Evolutionary conservation across 2,113 vertebrate genomes (phyloP).

Genomic region (Gnathonemus longibarbis): DNA sequence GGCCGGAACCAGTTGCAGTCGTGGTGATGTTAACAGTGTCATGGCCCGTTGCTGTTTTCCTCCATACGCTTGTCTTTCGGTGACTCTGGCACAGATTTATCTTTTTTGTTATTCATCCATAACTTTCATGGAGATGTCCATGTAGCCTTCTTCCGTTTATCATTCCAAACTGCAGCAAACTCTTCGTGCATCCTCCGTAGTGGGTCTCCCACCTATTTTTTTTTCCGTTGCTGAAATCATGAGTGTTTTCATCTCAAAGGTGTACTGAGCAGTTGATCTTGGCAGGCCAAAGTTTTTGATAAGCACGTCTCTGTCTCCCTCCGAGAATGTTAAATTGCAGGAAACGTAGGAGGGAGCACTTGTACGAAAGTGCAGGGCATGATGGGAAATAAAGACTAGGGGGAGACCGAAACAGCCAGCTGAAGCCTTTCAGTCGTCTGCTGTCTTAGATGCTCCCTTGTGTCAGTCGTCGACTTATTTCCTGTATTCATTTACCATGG

Average conservation of each 20-base stretch:
- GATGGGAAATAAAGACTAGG: not conserved
- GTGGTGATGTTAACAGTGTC: not conserved
- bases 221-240: not conserved
- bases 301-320: not conserved
- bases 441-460: not conserved
- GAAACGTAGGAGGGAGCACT: not conserved
- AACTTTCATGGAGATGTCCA: not conserved
- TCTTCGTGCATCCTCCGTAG: not conserved
- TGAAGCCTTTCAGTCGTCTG: not conserved
- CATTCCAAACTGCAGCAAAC: not conserved
- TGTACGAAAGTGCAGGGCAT: not conserved
- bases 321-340: not conserved
- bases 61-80: not conserved
- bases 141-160: not conserved
- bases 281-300: not conserved
- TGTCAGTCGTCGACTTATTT: not conserved
- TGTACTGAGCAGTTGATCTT: not conserved
- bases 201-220: not conserved
- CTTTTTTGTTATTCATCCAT: not conserved
- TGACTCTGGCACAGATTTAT: not conserved
- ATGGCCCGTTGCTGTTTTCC: not conserved
- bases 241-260: not conserved
- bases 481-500: conserved; percentile 3
- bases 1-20: not conserved
- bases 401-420: not conserved